These are phyloP conservation scores for Nymphalis c-album DNA, from an alignment of 2,888 invertebrate species.

Conservation along the genomic window DNA sequence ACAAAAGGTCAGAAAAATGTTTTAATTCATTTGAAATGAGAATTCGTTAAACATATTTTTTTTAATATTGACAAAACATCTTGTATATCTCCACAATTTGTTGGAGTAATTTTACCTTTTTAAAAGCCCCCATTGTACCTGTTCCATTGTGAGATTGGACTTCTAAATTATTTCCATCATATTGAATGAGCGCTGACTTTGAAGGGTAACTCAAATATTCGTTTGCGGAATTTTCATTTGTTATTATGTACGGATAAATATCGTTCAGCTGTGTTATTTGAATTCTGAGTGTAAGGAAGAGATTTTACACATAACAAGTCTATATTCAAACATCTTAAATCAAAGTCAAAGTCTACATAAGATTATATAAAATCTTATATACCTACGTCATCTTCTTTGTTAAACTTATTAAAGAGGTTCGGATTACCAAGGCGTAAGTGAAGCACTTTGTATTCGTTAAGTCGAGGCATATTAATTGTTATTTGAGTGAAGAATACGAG, in stretches of 20 bases:
- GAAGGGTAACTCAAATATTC: conserved; percentile 37
- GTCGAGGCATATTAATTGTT: no score
- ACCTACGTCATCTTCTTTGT: no score
- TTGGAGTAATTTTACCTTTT: conserved; percentile 54
- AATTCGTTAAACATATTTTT: conserved; percentile 36
- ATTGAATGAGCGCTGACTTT: conserved; percentile 38
- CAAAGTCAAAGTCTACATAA: no score
- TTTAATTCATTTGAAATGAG: conserved; percentile 40
- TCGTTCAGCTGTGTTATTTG: background rate
- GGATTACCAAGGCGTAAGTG: no score
- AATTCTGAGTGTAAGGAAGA: background rate
- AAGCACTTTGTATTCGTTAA: no score
- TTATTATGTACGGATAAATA: conserved; percentile 18
- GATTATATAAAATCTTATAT: no score
- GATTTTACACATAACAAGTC: background rate
- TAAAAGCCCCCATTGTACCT: conserved; percentile 46
- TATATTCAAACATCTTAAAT: background rate
- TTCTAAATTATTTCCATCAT: conserved; percentile 41
- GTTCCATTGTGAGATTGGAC: conserved; percentile 47
- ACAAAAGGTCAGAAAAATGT: conserved; percentile 30
- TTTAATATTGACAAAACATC: conserved; percentile 59
- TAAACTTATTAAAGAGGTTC: no score
- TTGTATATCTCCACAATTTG: conserved; percentile 54
- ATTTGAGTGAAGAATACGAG: no score
- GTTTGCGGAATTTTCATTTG: conserved; percentile 29